These are phyloP conservation scores for Melanotaenia trifasciata DNA, from an alignment of 2,797 vertebrate species.

Conservation along the genomic window DNA sequence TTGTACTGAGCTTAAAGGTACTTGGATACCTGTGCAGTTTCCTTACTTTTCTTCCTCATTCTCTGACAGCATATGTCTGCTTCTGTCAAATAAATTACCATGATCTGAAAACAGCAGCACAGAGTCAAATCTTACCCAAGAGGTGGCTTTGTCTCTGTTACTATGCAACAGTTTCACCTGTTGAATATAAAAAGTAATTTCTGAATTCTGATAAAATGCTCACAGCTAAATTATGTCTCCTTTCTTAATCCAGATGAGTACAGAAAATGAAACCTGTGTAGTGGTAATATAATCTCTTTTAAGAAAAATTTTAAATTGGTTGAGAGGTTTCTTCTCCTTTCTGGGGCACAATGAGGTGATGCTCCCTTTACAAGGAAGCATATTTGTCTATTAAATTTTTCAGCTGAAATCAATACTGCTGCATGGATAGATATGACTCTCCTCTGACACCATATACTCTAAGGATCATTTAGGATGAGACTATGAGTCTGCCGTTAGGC, in stretches of 20 bases:
- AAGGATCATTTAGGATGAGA: constrained; percentile 57
- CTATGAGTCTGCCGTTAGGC: constrained; percentile 28
- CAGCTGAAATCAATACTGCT: constrained; percentile 66
- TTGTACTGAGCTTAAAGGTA: constrained; percentile 28
- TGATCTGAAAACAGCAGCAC: constrained; percentile 52
- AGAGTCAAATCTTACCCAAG: constrained; percentile 38
- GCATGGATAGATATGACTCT: constrained; percentile 64
- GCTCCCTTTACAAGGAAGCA: constrained; percentile 66
- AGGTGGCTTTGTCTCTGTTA: constrained; percentile 60
- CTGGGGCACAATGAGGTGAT: constrained; percentile 34
- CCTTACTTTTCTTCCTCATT: constrained; percentile 11
- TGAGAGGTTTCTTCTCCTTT: constrained; percentile 24
- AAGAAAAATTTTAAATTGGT: constrained; percentile 41
- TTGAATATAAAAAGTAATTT: constrained; percentile 55
- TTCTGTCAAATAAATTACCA: constrained; percentile 42
- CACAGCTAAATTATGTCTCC: constrained; percentile 5
- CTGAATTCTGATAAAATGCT: constrained; percentile 26
- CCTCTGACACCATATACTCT: constrained; percentile 54
- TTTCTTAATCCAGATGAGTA: constrained; percentile 7
- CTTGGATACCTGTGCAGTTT: constrained; percentile 20
- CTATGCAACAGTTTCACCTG: constrained; percentile 77
- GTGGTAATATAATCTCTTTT: constrained; percentile 12
- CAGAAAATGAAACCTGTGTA: neutral
- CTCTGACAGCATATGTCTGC: constrained; percentile 21
- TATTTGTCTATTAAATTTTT: constrained; percentile 54